Conservation (phyloP, 2,797 vertebrate species). For the Cottoperca gobio region DNA sequence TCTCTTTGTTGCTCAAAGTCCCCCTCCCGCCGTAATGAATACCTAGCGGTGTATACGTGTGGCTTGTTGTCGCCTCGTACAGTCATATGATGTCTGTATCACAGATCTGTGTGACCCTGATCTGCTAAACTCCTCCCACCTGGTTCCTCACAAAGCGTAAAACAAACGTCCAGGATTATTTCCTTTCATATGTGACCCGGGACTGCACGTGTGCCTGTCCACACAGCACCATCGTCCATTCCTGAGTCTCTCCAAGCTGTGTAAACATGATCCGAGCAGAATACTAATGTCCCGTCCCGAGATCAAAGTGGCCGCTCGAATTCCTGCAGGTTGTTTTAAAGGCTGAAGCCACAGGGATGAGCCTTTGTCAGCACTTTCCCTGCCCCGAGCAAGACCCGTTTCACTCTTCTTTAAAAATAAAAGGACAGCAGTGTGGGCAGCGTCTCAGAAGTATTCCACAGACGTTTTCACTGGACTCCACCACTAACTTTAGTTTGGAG, state of each 20-base stretch:
- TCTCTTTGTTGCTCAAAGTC: background rate
- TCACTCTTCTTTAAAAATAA: slow-evolving; percentile 27
- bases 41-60: background rate
- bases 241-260: slow-evolving; percentile 75
- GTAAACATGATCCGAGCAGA: slow-evolving; percentile 65
- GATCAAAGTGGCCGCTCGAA: slow-evolving; percentile 67
- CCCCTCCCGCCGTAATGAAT: background rate
- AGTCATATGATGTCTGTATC: no score
- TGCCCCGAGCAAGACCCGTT: slow-evolving; percentile 44
- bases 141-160: slow-evolving; percentile 45
- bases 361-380: slow-evolving; percentile 67
- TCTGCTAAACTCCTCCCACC: slow-evolving; percentile 44
- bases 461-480: background rate
- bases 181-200: slow-evolving; percentile 67
- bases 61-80: background rate
- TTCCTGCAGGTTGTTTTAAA: slow-evolving; percentile 76
- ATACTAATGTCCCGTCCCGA: slow-evolving; percentile 62
- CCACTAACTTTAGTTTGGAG: background rate
- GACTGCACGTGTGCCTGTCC: slow-evolving; percentile 46
- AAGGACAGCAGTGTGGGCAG: slow-evolving; percentile 6
- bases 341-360: slow-evolving; percentile 63
- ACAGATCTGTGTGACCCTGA: slow-evolving; percentile 6
- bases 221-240: slow-evolving; percentile 65
- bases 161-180: slow-evolving; percentile 56
- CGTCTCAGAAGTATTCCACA: background rate